These are phyloP conservation scores for Microcaecilia unicolor DNA, from an alignment of 2,797 vertebrate genomes.

Conservation along the genomic window DNA sequence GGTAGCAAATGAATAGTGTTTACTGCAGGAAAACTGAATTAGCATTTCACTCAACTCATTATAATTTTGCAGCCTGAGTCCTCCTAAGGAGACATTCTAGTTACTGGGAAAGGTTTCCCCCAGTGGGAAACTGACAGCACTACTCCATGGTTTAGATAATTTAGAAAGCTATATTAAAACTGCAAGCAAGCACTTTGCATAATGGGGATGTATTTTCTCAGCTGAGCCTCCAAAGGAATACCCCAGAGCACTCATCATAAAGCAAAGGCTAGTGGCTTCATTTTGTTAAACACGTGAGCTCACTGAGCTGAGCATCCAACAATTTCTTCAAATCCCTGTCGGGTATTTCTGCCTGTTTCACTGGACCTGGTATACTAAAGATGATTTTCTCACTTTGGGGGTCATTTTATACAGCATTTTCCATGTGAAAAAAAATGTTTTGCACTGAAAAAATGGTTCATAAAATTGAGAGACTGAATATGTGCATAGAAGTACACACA, in stretches of 20 bases:
- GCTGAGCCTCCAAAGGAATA: constrained; percentile 11
- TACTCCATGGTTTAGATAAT: neutral
- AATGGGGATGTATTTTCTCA: constrained; percentile 21
- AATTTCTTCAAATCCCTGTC: constrained; percentile 15
- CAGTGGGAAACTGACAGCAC: constrained; percentile 4
- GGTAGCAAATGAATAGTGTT: constrained; percentile 23
- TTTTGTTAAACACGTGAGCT: constrained; percentile 2
- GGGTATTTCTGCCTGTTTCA: constrained; percentile 9
- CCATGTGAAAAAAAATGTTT: no score
- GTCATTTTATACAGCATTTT: no score
- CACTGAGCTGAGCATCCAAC: constrained; percentile 1
- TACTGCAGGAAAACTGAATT: constrained; percentile 35
- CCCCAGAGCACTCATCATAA: constrained; percentile 9
- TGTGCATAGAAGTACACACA: no score
- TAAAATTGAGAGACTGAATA: no score
- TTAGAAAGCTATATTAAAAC: constrained; percentile 22
- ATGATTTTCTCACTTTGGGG: no score
- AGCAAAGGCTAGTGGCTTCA: neutral
- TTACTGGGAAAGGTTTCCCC: constrained; percentile 8
- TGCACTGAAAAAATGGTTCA: no score
- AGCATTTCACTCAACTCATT: constrained; percentile 26
- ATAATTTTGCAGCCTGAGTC: constrained; percentile 22
- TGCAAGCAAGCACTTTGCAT: constrained; percentile 4
- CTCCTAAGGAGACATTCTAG: constrained; percentile 6
- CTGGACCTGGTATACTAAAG: no score